phyloP scores from a whole-genome alignment of 1,140 invertebrate genomes.

The Lucilia sericata region DNA sequence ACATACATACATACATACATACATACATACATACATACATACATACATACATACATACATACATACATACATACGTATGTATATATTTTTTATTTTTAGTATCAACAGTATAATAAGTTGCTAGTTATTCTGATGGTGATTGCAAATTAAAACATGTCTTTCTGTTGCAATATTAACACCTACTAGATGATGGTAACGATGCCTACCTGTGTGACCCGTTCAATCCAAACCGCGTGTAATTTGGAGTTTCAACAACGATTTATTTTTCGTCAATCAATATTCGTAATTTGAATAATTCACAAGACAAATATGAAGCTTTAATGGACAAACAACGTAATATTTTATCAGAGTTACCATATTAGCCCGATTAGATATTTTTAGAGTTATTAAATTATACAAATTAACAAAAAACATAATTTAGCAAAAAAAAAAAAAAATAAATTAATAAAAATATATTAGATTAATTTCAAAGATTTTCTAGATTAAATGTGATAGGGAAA shows the following conservation, averaged over 20 bases:
- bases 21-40: too few relatives aligned
- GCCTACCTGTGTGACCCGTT: slow-evolving; percentile 22
- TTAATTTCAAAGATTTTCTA: too few relatives aligned
- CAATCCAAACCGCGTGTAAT: slow-evolving; percentile 31
- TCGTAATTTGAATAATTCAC: slow-evolving; percentile 69
- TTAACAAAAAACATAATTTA: too few relatives aligned
- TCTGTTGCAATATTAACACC: not conserved
- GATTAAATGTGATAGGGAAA: too few relatives aligned
- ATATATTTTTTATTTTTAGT: too few relatives aligned
- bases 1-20: too few relatives aligned
- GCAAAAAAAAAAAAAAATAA: too few relatives aligned
- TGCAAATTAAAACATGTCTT: not conserved
- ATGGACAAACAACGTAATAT: slow-evolving; percentile 65
- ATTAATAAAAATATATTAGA: too few relatives aligned
- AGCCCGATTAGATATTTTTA: too few relatives aligned
- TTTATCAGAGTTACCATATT: not conserved
- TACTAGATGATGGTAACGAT: slow-evolving; percentile 15
- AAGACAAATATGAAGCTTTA: slow-evolving; percentile 69
- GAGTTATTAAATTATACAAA: too few relatives aligned
- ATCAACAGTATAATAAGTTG: too few relatives aligned
- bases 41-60: not conserved
- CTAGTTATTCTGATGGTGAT: not conserved
- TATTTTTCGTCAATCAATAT: slow-evolving; percentile 63
- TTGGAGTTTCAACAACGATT: slow-evolving; percentile 25
- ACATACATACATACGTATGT: not conserved